Base-by-base conservation (phyloP, 2,797 vertebrate genomes). In the Muscicapa striata region DNA sequence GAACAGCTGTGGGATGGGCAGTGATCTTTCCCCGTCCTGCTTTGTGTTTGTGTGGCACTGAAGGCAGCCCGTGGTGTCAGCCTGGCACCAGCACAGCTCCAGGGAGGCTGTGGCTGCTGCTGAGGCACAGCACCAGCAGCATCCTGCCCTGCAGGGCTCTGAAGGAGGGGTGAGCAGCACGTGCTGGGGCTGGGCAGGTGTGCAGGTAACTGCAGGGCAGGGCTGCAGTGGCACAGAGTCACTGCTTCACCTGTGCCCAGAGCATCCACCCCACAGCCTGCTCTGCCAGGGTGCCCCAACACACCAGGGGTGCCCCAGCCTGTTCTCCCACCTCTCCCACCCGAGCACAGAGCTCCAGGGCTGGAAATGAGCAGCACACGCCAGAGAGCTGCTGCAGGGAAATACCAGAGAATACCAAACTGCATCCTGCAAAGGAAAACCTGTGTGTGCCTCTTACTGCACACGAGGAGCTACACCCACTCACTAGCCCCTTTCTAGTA, bases 111-210 rank as follows among this genome's bases (percentile, higher is more conserved):
- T 18, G 1, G 11, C 32, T 76, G 46, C 57, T 3, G 1, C 26
- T 1, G 9, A 18, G 51, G n/a, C 4, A 0, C 2, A 1, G 4
- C 5, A 3, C 15, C 46, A 40, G 36, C 2, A 2, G 34, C 3
- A 18, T 29, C 52, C 84, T 32, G 27, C 9, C 34, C 63, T 58
- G 46, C 29, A 19, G 20, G 46, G 62, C 58, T 51, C 62, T 32
- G 34, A 23, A 24, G 54, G 29, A 59, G 41, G 3, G 4, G 12
- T 23, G 11, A 70, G 43, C 14, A 21, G 40, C 0, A 3, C 10
- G 0, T 10, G 13, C 17, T n/a, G 21, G 86, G 38, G 16, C 4
- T 54, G 52, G 62, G 62, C 32, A 45, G 54, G n/a, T 13, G 36
- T 26, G 29, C 15, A 34, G 38, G 2, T 2, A n/a, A 9, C 49